These are phyloP conservation scores for Tapirus indicus DNA, from an alignment of 2,797 vertebrate genomes.

Conservation along the genomic window DNA sequence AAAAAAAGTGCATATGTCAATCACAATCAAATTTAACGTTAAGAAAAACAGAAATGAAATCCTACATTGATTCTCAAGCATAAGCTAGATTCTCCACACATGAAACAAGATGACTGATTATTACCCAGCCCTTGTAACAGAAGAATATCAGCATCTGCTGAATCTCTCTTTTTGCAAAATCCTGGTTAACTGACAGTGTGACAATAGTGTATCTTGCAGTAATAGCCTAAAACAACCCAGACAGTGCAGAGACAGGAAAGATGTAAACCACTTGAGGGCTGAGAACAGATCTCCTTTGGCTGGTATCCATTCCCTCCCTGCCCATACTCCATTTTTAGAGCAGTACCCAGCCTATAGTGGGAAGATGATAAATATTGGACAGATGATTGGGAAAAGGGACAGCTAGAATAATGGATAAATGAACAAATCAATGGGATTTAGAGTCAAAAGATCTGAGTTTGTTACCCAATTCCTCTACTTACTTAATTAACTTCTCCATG, in stretches of 20 bases:
- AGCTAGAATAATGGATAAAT: background rate
- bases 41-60: background rate
- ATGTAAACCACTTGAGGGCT: background rate
- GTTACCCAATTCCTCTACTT: background rate
- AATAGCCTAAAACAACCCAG: background rate
- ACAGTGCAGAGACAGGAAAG: background rate
- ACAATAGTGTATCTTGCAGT: background rate
- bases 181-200: background rate
- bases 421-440: background rate
- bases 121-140: background rate
- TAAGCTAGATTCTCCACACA: background rate
- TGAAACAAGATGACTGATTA: background rate
- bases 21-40: constrained; percentile 51
- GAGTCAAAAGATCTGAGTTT: background rate
- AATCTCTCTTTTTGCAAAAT: background rate
- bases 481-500: background rate
- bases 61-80: background rate
- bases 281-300: background rate
- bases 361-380: background rate
- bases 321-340: background rate
- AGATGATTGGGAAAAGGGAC: background rate
- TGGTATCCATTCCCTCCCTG: background rate
- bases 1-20: background rate
- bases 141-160: background rate
- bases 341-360: background rate